Percentiles rank a stretch among this genome's conserved stretches.
phyloP scores from a whole-genome alignment of 1,140 invertebrate genomes.

The Drosophila arizonae region DNA sequence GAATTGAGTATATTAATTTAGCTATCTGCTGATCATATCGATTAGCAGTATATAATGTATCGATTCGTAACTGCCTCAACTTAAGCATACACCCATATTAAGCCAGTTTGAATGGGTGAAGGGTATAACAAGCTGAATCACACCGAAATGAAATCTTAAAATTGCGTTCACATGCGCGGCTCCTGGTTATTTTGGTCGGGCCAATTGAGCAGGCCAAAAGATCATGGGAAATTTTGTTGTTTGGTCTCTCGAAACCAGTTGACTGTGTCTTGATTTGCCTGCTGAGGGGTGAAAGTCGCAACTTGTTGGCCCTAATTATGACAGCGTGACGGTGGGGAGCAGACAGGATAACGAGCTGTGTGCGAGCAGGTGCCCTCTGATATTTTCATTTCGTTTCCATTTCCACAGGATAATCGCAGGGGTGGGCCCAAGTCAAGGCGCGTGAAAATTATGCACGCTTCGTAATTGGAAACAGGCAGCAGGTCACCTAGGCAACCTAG shows the following conservation, averaged over 20 bases:
- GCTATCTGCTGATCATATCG: too few species aligned
- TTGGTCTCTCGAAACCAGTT: constrained; percentile 38
- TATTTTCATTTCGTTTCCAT: constrained; percentile 17
- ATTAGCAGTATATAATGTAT: too few species aligned
- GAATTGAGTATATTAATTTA: too few species aligned
- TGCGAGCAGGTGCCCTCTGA: constrained; percentile 23
- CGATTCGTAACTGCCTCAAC: neutral
- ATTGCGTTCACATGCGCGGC: constrained; percentile 18
- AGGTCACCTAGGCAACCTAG: constrained; percentile 58
- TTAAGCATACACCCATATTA: neutral
- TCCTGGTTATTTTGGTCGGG: neutral
- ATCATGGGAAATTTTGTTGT: constrained; percentile 40
- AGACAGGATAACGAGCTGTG: constrained; percentile 38
- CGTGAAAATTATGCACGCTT: constrained; percentile 71
- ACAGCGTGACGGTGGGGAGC: constrained; percentile 28
- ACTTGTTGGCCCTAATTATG: constrained; percentile 49
- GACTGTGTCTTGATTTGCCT: constrained; percentile 42
- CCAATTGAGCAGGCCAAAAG: constrained; percentile 6
- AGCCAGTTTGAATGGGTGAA: neutral
- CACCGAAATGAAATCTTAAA: constrained; percentile 49
- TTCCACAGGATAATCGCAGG: constrained; percentile 52
- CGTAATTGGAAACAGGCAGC: constrained; percentile 23
- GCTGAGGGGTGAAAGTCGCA: constrained; percentile 32
- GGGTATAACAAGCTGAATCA: constrained; percentile 35
- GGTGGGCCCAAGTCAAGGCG: constrained; percentile 37